Conservation (phyloP, 2,113 vertebrate genomes). For the Benitochromis conjunctus region DNA sequence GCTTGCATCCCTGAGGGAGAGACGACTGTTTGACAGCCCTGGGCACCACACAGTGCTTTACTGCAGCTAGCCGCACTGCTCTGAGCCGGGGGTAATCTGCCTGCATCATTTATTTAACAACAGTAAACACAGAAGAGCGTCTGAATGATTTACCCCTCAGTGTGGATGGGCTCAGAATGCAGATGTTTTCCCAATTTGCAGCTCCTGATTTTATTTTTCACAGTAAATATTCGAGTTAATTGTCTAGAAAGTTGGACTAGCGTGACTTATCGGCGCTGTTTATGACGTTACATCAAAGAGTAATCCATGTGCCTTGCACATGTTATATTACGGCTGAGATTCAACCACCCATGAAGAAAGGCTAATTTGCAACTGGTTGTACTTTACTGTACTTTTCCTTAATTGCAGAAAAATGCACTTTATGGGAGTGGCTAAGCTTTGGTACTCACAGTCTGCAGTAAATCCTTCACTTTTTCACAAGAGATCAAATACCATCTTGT, state of each 20-base stretch:
- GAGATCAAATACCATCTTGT: background rate
- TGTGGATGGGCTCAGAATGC: background rate
- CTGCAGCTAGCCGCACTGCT: constrained; percentile 21
- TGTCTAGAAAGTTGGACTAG: background rate
- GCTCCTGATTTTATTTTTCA: background rate
- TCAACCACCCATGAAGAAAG: background rate
- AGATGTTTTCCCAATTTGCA: background rate
- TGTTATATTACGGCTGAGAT: background rate
- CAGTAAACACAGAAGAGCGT: constrained; percentile 22
- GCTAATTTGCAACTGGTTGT: background rate
- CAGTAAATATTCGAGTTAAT: background rate
- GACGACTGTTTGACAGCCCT: constrained; percentile 1
- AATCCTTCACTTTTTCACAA: background rate
- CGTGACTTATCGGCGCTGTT: background rate
- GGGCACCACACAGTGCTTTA: background rate
- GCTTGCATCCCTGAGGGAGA: constrained; percentile 8
- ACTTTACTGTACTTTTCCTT: background rate
- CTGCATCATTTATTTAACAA: constrained; percentile 54
- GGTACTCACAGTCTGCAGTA: background rate
- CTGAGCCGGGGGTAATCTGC: constrained; percentile 1
- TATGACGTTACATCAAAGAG: background rate
- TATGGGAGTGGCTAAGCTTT: background rate
- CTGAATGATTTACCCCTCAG: constrained; percentile 22
- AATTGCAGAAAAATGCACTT: background rate
- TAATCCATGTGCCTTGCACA: background rate